Conservation (phyloP, 2,113 vertebrate genomes). For the Gadus chalcogrammus region DNA sequence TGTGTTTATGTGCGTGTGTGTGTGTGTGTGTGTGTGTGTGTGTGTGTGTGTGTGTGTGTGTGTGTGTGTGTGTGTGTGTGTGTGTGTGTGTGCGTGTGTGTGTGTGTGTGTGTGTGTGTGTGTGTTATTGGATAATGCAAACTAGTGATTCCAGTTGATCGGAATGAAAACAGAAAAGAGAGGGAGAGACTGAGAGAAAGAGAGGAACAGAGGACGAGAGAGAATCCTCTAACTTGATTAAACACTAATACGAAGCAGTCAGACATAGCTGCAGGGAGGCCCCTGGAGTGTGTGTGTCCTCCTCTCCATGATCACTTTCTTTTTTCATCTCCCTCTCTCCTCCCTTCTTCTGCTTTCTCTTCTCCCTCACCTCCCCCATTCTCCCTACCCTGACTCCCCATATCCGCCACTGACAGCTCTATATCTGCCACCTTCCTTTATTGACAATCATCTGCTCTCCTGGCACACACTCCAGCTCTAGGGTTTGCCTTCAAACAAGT, state of each 20-base stretch:
- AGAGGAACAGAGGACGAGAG: too few relatives aligned
- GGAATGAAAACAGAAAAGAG: too few relatives aligned
- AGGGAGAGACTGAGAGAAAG: too few relatives aligned
- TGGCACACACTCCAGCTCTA: too few relatives aligned
- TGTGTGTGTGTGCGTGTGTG: neutral
- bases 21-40: slow-evolving; percentile 4
- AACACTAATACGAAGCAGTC: neutral
- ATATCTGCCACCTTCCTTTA: too few relatives aligned
- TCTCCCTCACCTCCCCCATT: neutral
- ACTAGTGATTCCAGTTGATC: too few relatives aligned
- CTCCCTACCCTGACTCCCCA: neutral
- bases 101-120: neutral
- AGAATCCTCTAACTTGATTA: too few relatives aligned
- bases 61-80: neutral
- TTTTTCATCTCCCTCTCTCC: slow-evolving; percentile 18
- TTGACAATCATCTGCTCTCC: too few relatives aligned
- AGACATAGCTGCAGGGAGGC: slow-evolving; percentile 17
- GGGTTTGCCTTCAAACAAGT: too few relatives aligned
- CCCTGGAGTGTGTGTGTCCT: slow-evolving; percentile 8
- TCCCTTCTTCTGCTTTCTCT: neutral
- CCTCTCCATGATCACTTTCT: slow-evolving; percentile 12
- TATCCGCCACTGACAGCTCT: neutral
- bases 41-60: neutral
- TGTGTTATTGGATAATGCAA: neutral
- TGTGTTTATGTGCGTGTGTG: neutral